phyloP scores from a whole-genome alignment of 2,113 vertebrate species.

The Martes martes region DNA sequence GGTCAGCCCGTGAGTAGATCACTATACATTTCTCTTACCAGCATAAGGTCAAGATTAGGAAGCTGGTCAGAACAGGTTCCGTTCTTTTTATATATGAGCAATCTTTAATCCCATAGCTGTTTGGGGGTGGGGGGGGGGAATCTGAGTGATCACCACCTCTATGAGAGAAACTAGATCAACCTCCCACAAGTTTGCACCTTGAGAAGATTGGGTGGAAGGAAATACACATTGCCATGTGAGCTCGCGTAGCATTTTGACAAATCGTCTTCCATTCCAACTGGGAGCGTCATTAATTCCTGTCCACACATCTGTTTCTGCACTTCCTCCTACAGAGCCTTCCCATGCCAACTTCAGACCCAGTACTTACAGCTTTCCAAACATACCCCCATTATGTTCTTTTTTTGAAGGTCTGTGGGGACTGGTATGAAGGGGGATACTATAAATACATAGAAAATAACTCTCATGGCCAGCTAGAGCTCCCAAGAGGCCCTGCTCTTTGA shows the following conservation, averaged over 20 bases:
- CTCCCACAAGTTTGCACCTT: not conserved
- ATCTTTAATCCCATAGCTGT: not conserved
- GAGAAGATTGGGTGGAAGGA: not conserved
- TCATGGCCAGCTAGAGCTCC: not conserved
- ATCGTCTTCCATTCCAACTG: not conserved
- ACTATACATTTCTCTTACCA: not conserved
- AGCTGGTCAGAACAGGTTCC: not conserved
- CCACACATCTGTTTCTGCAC: not conserved
- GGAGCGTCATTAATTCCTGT: not conserved
- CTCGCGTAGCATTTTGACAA: too few species aligned
- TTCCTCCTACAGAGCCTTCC: accelerated
- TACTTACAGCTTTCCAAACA: not conserved
- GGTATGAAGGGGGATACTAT: not conserved
- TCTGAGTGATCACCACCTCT: not conserved
- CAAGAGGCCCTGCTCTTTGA: not conserved
- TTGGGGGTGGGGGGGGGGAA: not conserved
- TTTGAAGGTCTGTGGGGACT: not conserved
- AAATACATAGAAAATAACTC: not conserved
- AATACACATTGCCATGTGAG: not conserved
- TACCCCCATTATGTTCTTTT: not conserved
- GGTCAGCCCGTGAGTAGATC: too few species aligned
- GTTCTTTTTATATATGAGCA: not conserved
- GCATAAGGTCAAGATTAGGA: not conserved
- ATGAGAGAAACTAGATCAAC: not conserved
- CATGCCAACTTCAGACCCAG: not conserved